phyloP scores from a whole-genome alignment of 2,888 invertebrate genomes.

The Cosmorhoe ocellata region DNA sequence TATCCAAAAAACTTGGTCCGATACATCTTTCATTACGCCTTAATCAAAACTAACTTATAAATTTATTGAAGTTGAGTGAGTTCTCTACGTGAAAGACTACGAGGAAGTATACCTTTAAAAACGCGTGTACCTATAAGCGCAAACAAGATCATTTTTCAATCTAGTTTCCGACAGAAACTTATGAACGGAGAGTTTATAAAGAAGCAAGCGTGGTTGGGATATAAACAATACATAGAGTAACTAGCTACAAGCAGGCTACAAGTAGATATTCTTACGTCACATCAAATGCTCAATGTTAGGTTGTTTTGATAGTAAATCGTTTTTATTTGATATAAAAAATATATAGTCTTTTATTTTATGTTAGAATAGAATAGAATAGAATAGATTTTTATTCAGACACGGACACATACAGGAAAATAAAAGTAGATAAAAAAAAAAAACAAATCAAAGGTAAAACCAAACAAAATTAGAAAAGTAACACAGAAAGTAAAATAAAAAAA shows the following conservation, averaged over 20 bases:
- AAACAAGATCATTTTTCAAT: constrained; percentile 34
- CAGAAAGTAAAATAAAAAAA: too few relatives aligned
- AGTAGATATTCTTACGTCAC: too few relatives aligned
- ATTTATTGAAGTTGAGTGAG: constrained; percentile 5
- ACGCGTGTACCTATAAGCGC: constrained; percentile 12
- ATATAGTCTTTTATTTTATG: too few relatives aligned
- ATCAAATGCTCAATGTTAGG: too few relatives aligned
- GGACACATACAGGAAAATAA: too few relatives aligned
- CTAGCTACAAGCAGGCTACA: neutral
- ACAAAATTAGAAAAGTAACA: too few relatives aligned
- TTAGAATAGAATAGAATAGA: too few relatives aligned
- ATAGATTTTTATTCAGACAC: too few relatives aligned
- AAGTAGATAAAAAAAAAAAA: too few relatives aligned
- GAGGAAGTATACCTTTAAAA: neutral
- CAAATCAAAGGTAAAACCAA: too few relatives aligned
- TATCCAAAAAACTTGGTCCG: constrained; percentile 40
- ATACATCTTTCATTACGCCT: constrained; percentile 24
- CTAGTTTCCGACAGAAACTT: constrained; percentile 26
- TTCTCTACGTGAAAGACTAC: neutral
- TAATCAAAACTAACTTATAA: constrained; percentile 26
- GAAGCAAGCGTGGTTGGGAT: constrained; percentile 23
- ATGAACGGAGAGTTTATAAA: constrained; percentile 21
- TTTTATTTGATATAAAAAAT: too few relatives aligned
- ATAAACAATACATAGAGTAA: constrained; percentile 21
- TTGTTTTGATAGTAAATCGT: too few relatives aligned